These are phyloP conservation scores for Bombyx mori DNA, from an alignment of 1,140 invertebrate genomes.

Conservation along the genomic window DNA sequence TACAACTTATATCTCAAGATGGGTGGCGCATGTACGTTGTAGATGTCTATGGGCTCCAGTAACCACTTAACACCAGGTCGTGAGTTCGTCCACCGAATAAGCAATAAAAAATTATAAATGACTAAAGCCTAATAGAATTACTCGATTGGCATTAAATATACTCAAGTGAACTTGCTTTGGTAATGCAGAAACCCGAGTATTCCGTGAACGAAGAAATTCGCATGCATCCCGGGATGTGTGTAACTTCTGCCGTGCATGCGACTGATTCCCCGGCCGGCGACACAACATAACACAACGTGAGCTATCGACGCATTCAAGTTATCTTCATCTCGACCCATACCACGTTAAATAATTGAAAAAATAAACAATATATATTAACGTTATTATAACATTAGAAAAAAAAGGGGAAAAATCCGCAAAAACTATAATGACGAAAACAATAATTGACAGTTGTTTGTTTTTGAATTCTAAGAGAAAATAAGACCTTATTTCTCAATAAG, in stretches of 20 bases:
- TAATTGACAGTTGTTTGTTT: neutral
- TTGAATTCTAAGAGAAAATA: neutral
- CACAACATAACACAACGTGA: constrained; percentile 44
- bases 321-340: constrained; percentile 38
- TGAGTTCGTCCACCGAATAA: too few species aligned
- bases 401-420: too few species aligned
- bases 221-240: constrained; percentile 55
- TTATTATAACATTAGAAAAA: neutral
- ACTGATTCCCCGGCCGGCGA: constrained; percentile 39
- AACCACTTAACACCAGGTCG: too few species aligned
- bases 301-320: constrained; percentile 41
- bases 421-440: neutral
- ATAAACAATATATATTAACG: too few species aligned
- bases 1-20: too few species aligned
- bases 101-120: neutral
- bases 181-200: constrained; percentile 47
- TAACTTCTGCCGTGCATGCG: constrained; percentile 27
- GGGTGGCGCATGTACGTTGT: too few species aligned
- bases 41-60: too few species aligned
- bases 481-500: neutral
- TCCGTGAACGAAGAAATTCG: constrained; percentile 52
- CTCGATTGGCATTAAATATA: neutral
- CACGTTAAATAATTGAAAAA: constrained; percentile 1
- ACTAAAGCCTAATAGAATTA: neutral
- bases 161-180: constrained; percentile 33